Conservation (phyloP, 2,888 invertebrate genomes). For the Mesodorylaimus sp. region DNA sequence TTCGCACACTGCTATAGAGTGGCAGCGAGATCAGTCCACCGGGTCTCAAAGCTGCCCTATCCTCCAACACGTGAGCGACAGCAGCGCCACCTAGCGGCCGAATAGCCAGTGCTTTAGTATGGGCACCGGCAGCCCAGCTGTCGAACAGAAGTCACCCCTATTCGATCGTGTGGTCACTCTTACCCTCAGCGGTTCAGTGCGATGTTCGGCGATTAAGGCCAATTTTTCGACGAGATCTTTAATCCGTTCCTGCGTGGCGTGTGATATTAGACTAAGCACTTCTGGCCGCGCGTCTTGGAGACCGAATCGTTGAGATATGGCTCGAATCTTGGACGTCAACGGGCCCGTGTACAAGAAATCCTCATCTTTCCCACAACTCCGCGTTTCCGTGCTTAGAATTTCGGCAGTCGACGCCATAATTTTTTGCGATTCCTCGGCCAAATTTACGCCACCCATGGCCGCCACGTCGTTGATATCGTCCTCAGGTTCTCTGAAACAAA, state of each 20-base stretch:
- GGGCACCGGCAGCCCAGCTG: no score
- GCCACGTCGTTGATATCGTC: slow-evolving; percentile 97
- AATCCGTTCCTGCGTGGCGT: slow-evolving; percentile 78
- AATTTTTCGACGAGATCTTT: slow-evolving; percentile 75
- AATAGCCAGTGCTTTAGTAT: no score
- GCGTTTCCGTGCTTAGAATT: slow-evolving; percentile 65
- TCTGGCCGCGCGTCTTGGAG: slow-evolving; percentile 39
- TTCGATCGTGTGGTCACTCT: slow-evolving; percentile 12
- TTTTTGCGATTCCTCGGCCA: slow-evolving; percentile 82
- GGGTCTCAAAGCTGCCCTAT: no score
- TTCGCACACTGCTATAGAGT: no score
- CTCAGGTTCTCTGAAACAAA: slow-evolving; percentile 35
- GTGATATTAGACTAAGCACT: slow-evolving; percentile 71
- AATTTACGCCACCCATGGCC: slow-evolving; percentile 94
- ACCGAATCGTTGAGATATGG: slow-evolving; percentile 7
- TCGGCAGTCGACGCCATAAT: slow-evolving; percentile 69
- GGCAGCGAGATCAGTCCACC: no score
- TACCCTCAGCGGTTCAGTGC: slow-evolving; percentile 76
- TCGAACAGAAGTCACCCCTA: no score
- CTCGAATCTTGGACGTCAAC: slow-evolving; percentile 38
- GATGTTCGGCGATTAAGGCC: slow-evolving; percentile 76
- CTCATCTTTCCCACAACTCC: slow-evolving; percentile 77
- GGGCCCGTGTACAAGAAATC: slow-evolving; percentile 56
- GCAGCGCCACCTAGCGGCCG: no score
- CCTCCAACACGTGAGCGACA: no score